Evolutionary conservation across 2,113 vertebrate species (phyloP).

Genomic region (Anhinga rufa): DNA sequence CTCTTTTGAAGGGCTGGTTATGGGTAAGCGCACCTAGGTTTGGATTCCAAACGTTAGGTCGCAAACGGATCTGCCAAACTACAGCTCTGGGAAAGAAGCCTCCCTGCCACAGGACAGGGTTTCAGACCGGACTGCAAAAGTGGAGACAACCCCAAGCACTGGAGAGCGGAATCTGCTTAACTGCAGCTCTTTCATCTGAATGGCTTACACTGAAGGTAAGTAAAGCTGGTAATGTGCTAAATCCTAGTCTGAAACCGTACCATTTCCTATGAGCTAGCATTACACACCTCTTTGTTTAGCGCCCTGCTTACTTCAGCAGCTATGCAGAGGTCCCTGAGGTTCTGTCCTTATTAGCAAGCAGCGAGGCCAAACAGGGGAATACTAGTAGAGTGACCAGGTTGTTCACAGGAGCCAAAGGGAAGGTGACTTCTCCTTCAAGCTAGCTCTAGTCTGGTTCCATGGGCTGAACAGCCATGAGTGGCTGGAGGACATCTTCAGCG

Average conservation of each 20-base stretch:
- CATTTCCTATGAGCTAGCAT: neutral
- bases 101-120: neutral
- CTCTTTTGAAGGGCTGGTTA: neutral
- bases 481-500: neutral
- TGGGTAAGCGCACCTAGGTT: neutral
- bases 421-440: neutral
- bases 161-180: slow-evolving; percentile 9
- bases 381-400: neutral
- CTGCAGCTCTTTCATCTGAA: neutral
- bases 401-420: neutral
- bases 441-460: neutral
- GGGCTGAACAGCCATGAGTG: neutral
- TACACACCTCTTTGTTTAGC: neutral
- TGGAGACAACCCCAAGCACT: neutral
- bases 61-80: neutral
- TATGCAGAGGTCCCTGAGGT: neutral
- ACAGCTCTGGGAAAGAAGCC: neutral
- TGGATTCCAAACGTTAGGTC: neutral
- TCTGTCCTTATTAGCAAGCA: neutral
- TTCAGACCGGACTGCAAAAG: neutral
- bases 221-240: slow-evolving; percentile 35
- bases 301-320: neutral
- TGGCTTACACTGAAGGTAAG: slow-evolving; percentile 4
- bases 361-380: neutral
- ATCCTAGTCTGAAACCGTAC: slow-evolving; percentile 7